Percentiles rank a stretch among this genome's conserved stretches.
Evolutionary conservation across 2,797 vertebrate genomes (phyloP).

Genomic region (Bovichtus variegatus): DNA sequence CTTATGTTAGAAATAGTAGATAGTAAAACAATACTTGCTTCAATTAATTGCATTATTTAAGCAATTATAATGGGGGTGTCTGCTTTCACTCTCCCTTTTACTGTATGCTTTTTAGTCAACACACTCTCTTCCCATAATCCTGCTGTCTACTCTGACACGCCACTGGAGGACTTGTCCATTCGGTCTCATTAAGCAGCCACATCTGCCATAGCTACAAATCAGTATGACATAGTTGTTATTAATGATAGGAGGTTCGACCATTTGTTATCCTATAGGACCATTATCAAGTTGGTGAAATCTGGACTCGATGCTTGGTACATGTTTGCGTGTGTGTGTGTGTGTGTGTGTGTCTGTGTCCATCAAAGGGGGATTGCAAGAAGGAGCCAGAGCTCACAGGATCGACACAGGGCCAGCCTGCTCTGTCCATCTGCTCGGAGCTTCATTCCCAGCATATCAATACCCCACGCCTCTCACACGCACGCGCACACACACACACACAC

Average conservation of each 20-base stretch:
- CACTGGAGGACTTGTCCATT: slow-evolving; percentile 51
- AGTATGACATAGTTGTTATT: slow-evolving; percentile 57
- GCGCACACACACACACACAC: not conserved
- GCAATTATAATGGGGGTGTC: slow-evolving; percentile 42
- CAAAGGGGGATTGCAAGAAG: slow-evolving; percentile 65
- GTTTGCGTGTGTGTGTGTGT: slow-evolving; percentile 33
- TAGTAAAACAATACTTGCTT: slow-evolving; percentile 39
- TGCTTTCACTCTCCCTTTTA: not conserved
- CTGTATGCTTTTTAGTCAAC: slow-evolving; percentile 14
- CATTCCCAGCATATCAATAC: slow-evolving; percentile 82
- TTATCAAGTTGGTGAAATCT: slow-evolving; percentile 60
- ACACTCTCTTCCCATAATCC: slow-evolving; percentile 11
- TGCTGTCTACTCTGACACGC: slow-evolving; percentile 22
- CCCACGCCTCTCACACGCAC: slow-evolving; percentile 28
- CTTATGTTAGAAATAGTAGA: slow-evolving; percentile 26
- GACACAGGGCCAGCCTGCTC: slow-evolving; percentile 80
- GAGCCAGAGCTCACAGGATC: slow-evolving; percentile 80
- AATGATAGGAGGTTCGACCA: slow-evolving; percentile 54
- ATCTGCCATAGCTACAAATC: slow-evolving; percentile 62
- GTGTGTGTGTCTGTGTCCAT: slow-evolving; percentile 57
- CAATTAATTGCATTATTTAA: slow-evolving; percentile 27
- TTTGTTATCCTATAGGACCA: slow-evolving; percentile 63
- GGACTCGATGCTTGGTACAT: slow-evolving; percentile 30
- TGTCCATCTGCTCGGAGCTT: slow-evolving; percentile 84
- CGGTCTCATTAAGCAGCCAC: slow-evolving; percentile 64